Evolutionary conservation across 2,797 vertebrate species (phyloP).

Genomic region (Pristis pectinata): DNA sequence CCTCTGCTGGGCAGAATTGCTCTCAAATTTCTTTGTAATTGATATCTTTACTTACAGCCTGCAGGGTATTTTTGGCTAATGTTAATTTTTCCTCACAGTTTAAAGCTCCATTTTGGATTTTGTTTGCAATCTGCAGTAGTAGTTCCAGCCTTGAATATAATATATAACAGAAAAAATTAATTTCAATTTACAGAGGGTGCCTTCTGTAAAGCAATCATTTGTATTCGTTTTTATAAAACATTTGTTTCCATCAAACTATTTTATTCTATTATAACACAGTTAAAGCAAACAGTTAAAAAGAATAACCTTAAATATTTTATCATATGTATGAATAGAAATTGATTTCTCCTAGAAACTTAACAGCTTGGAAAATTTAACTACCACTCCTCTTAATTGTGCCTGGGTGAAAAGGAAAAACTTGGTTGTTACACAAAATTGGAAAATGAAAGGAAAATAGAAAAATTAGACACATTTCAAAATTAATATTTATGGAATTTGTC

Average conservation of each 20-base stretch:
- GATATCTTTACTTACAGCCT: conserved; percentile 71
- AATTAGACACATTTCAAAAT: not conserved
- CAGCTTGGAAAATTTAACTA: not conserved
- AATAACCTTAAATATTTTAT: not conserved
- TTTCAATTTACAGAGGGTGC: not conserved
- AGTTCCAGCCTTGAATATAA: conserved; percentile 69
- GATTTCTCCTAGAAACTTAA: not conserved
- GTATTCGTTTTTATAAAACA: not conserved
- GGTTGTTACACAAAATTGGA: not conserved
- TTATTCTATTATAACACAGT: not conserved
- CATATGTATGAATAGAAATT: not conserved
- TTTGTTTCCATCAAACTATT: not conserved
- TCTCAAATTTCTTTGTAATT: not conserved
- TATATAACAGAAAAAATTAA: not conserved
- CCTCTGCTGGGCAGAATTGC: not conserved
- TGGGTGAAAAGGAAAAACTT: not conserved
- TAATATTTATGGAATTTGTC: not conserved
- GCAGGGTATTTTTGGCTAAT: conserved; percentile 87
- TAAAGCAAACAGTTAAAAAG: not conserved
- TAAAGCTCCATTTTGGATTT: conserved; percentile 91
- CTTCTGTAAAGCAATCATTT: not conserved
- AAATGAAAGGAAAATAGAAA: not conserved
- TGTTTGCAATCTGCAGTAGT: conserved; percentile 90
- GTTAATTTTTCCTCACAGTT: conserved; percentile 95
- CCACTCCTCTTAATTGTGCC: not conserved